Conservation (phyloP, 2,113 vertebrate species). For the Reinhardtius hippoglossoides region DNA sequence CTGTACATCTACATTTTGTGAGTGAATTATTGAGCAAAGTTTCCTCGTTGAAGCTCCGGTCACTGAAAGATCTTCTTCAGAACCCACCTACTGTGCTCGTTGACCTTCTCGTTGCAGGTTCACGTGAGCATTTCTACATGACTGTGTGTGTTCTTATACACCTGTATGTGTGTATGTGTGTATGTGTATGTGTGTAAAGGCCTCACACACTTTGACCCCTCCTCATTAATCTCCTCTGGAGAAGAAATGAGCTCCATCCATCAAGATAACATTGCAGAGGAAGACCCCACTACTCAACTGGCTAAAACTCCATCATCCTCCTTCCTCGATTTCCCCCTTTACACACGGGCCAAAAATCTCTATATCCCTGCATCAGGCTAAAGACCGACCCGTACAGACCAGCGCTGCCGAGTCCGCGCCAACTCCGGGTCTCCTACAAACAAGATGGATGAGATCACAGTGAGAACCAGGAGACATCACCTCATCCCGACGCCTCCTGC, state of each 20-base stretch:
- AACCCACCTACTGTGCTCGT: not conserved
- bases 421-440: too few species aligned
- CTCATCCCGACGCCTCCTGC: too few species aligned
- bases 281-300: slow-evolving; percentile 40
- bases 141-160: not conserved
- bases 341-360: slow-evolving; percentile 4
- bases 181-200: slow-evolving; percentile 7
- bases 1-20: not conserved
- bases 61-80: not conserved
- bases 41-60: not conserved
- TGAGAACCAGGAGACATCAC: too few species aligned
- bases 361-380: not conserved
- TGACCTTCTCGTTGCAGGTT: not conserved
- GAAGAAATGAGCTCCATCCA: slow-evolving; percentile 73
- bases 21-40: not conserved
- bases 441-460: too few species aligned
- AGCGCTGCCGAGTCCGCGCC: too few species aligned
- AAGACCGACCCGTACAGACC: too few species aligned
- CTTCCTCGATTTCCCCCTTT: slow-evolving; percentile 3
- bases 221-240: slow-evolving; percentile 74
- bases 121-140: not conserved
- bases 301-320: slow-evolving; percentile 19
- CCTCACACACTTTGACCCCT: slow-evolving; percentile 54
- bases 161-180: slow-evolving; percentile 15
- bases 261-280: slow-evolving; percentile 56